These are phyloP conservation scores for Eurytoma adleriae DNA, from an alignment of 2,888 invertebrate genomes.

Conservation along the genomic window DNA sequence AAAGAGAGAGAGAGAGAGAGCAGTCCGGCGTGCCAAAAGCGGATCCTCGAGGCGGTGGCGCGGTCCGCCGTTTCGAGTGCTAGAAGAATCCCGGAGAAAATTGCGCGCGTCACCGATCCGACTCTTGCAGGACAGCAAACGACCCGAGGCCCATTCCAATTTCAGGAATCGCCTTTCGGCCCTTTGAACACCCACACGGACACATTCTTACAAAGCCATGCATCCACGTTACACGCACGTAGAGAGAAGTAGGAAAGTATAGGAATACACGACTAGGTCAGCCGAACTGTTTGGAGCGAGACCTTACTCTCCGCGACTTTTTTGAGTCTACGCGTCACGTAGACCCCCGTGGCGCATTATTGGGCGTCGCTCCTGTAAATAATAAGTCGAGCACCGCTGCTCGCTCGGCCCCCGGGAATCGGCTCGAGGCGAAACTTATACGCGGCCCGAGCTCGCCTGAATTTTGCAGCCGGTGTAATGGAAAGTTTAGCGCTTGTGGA, in stretches of 20 bases:
- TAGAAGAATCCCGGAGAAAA: background rate
- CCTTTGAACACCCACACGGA: background rate
- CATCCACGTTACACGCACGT: background rate
- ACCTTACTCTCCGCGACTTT: too few relatives aligned
- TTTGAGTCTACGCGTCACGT: background rate
- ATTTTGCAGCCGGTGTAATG: slow-evolving; percentile 26
- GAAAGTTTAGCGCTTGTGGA: slow-evolving; percentile 8
- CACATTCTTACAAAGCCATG: background rate
- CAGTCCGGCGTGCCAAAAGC: background rate
- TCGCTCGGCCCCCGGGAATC: background rate
- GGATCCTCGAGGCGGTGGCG: slow-evolving; percentile 15
- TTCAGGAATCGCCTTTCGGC: slow-evolving; percentile 15
- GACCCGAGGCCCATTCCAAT: slow-evolving; percentile 10
- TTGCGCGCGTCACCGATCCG: slow-evolving; percentile 6
- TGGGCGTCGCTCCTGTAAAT: slow-evolving; percentile 2
- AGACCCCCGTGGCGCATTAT: background rate
- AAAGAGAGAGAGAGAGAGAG: background rate
- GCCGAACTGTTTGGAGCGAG: too few relatives aligned
- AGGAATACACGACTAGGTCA: too few relatives aligned
- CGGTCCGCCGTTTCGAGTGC: background rate
- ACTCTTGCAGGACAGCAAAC: background rate
- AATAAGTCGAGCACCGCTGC: slow-evolving; percentile 9
- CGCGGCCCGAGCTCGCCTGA: background rate
- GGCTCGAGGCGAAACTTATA: background rate
- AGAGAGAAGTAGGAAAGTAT: too few relatives aligned